Percentiles rank a stretch among this genome's conserved stretches.
phyloP scores from a whole-genome alignment of 64 coral and sea anemone species.

The Stichodactyla mertensii region DNA sequence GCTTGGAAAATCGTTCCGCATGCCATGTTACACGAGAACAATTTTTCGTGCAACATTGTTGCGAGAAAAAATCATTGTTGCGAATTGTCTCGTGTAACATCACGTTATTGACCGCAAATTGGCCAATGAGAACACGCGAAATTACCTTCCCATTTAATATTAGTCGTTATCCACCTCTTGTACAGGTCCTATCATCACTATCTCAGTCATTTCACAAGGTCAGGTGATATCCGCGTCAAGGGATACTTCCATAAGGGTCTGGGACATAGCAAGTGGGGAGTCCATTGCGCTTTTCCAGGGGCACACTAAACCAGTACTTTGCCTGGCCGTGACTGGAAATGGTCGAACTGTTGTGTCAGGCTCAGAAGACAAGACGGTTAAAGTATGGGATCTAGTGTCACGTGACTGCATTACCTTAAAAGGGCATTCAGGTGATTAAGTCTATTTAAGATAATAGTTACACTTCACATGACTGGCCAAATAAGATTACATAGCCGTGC shows the following conservation, averaged over 20 bases:
- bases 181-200: constrained; percentile 54
- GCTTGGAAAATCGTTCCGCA: no score
- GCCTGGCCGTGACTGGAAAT: constrained; percentile 60
- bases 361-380: constrained; percentile 78
- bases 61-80: no score
- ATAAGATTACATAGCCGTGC: constrained; percentile 1
- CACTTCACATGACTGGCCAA: constrained; percentile 21
- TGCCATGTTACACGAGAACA: no score
- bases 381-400: constrained; percentile 65
- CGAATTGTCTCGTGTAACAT: no score
- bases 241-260: constrained; percentile 47
- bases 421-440: constrained; percentile 54
- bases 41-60: no score
- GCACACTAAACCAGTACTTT: constrained; percentile 64
- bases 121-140: no score
- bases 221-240: constrained; percentile 50
- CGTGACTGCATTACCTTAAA: constrained; percentile 79
- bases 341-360: constrained; percentile 53
- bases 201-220: constrained; percentile 29
- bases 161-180: background rate
- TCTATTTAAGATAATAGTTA: no score
- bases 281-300: constrained; percentile 29
- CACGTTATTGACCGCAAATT: no score
- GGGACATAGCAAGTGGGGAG: constrained; percentile 47
- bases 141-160: no score